Evolutionary conservation across 2,888 invertebrate species (phyloP), one percentile per base, ranked within the genome.

Genomic region (Ptilodon capucinus): DNA sequence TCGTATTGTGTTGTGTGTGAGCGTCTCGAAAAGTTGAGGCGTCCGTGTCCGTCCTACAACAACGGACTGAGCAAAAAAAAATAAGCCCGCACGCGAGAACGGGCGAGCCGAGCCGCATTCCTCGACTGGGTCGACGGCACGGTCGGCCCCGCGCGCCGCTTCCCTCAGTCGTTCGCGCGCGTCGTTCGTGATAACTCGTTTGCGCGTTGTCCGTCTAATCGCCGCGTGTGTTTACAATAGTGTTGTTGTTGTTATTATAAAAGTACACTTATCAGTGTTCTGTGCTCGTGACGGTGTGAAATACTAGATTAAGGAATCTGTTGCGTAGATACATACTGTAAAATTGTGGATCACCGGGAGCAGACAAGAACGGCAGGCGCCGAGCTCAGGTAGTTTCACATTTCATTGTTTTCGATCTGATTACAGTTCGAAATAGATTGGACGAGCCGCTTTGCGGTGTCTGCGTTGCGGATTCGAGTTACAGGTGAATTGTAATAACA

Each of bases 51-150:
- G n/a, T n/a, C n/a, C n/a, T n/a, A n/a, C n/a, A 14, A 3, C 32
- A 14, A 6, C 35, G 35, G 16, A 5, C 35, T 16, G 35, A n/a
- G 38, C n/a, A 42, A 81, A 85, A 86, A 84, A 70, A 84, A 86
- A 77, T 72, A 76, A 76, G 75, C 74, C 78, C 76, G 76, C 73
- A 77, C 74, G 78, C 81, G 79, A 80, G 82, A 86, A 83, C 84
- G 76, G 79, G 84, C 86, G 79, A 80, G 85, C 83, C 84, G 79
- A 81, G 86, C 82, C 84, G 80, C 88, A 87, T 87, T 87, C 87
- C 86, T 78, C 81, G 81, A 84, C 82, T 84, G 79, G 86, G 86
- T 85, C 86, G 87, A 79, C 86, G 82, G 78, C 78, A 77, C 76
- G 75, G 68, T 67, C 32, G 44, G 71, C 76, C 65, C 74, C 66